Evolutionary conservation across 2,888 invertebrate species (phyloP), one percentile per base, ranked within the genome.

Genomic region (Cremastinae sp.): DNA sequence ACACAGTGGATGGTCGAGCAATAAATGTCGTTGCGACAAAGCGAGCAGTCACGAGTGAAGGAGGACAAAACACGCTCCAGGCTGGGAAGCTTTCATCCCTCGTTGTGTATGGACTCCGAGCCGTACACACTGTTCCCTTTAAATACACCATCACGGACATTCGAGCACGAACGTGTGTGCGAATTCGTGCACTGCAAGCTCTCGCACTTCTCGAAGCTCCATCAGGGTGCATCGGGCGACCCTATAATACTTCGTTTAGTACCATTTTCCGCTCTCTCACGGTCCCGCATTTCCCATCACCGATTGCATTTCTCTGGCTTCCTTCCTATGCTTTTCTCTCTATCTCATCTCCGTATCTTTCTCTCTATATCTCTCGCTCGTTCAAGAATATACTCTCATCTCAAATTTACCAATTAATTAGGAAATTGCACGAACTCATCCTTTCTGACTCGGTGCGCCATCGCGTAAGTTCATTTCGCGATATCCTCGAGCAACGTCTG

Each of bases 351-450:
- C 0, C 20, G 8, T 16, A 5, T 20, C 41, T 43, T 20, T 22
- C 14, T 12, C 9, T n/a, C 12, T 45, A 28, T 5, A 41, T 58
- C 38, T 41, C 22, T 14, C 8, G 45, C 36, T 2, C 16, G 65
- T 47, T 38, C 45, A 28, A 2, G 5, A 5, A 28, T 5, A 28
- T 28, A 28, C 28, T 5, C 28, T 28, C 28, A 49, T 56, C 7
- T 78, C 72, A 84, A 83, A 86, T 86, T 84, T 78, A 80, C 79
- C 83, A 81, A 84, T 87, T 86, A 87, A 86, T 84, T 81, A 79
- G 84, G 82, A 86, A 85, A 84, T 85, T 84, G 80, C 82, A 62
- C 78, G 62, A 65, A 56, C 51, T 22, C 28, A 28, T 9, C 41
- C 9, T 16, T 22, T 22, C 12, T 53, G 5, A 14, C 22, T 8